Percentiles rank a stretch among this genome's conserved stretches.
Evolutionary conservation across 1,140 invertebrate species (phyloP).

Genomic region (Drosophila athabasca): DNA sequence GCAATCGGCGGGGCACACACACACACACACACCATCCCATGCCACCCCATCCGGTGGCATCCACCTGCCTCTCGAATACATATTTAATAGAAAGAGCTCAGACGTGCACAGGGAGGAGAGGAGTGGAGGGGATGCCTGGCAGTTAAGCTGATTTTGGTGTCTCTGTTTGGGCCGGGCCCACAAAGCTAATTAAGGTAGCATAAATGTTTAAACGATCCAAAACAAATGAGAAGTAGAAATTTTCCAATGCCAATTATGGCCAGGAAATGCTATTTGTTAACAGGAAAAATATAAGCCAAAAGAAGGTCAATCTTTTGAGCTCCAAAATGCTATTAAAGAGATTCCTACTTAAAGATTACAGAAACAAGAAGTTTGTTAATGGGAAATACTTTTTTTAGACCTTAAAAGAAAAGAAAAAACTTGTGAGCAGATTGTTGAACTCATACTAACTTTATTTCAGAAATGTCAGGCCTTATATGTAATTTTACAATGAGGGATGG

Average conservation of each 20-base stretch:
- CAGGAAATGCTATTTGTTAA: too few relatives aligned
- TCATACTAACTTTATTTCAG: too few relatives aligned
- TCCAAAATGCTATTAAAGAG: too few relatives aligned
- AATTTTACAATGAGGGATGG: too few relatives aligned
- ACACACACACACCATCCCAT: neutral
- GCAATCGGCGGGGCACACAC: slow-evolving; percentile 28
- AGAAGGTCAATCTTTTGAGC: too few relatives aligned
- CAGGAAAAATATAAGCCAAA: too few relatives aligned
- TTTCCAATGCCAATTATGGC: neutral
- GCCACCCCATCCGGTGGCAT: neutral
- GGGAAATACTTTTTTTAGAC: too few relatives aligned
- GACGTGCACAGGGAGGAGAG: slow-evolving; percentile 20
- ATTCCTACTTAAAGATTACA: too few relatives aligned
- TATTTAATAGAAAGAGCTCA: slow-evolving; percentile 57
- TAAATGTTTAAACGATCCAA: slow-evolving; percentile 39
- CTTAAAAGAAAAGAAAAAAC: too few relatives aligned
- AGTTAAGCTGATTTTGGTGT: slow-evolving; percentile 51
- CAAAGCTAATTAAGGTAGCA: slow-evolving; percentile 50
- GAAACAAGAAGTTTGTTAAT: neutral
- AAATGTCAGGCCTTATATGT: too few relatives aligned
- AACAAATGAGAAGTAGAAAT: slow-evolving; percentile 3
- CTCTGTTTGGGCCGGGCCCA: slow-evolving; percentile 25
- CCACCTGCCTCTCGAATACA: slow-evolving; percentile 28
- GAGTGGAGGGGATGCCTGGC: slow-evolving; percentile 3
- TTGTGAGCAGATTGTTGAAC: too few relatives aligned